Percentiles rank a stretch among this genome's conserved stretches.
These are phyloP conservation scores for Thomomys bottae DNA, from an alignment of 2,113 vertebrate species.

Conservation along the genomic window DNA sequence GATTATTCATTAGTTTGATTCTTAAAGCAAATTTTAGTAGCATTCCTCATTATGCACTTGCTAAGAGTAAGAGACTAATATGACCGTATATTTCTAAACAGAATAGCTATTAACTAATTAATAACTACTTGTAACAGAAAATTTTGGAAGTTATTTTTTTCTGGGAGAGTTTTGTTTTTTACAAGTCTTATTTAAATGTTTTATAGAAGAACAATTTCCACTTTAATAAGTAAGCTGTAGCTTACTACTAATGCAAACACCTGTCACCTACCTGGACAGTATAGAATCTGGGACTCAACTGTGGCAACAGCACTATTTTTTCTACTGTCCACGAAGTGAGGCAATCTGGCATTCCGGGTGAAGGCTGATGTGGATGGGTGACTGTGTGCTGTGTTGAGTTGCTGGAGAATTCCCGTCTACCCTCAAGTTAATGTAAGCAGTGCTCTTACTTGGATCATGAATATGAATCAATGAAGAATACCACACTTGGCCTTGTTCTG, in stretches of 20 bases:
- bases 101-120: background rate
- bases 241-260: conserved; percentile 13
- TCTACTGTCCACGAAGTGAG: conserved; percentile 48
- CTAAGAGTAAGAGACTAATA: conserved; percentile 39
- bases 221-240: background rate
- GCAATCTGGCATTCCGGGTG: conserved; percentile 16
- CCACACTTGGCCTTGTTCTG: conserved; percentile 81
- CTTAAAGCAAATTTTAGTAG: conserved; percentile 40
- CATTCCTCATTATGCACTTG: conserved; percentile 26
- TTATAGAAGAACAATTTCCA: background rate
- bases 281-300: conserved; percentile 28
- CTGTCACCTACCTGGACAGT: background rate
- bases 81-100: conserved; percentile 21
- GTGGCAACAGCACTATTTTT: background rate
- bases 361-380: conserved; percentile 67
- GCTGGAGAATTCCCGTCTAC: conserved; percentile 77
- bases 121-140: conserved; percentile 67
- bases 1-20: background rate
- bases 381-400: conserved; percentile 69
- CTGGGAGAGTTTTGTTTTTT: background rate
- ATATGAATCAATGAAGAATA: conserved; percentile 83
- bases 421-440: conserved; percentile 83
- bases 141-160: background rate
- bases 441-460: conserved; percentile 81
- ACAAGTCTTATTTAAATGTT: conserved; percentile 24